These are phyloP conservation scores for Aphelinus atriplicis DNA, from an alignment of 1,140 invertebrate genomes.

Conservation along the genomic window DNA sequence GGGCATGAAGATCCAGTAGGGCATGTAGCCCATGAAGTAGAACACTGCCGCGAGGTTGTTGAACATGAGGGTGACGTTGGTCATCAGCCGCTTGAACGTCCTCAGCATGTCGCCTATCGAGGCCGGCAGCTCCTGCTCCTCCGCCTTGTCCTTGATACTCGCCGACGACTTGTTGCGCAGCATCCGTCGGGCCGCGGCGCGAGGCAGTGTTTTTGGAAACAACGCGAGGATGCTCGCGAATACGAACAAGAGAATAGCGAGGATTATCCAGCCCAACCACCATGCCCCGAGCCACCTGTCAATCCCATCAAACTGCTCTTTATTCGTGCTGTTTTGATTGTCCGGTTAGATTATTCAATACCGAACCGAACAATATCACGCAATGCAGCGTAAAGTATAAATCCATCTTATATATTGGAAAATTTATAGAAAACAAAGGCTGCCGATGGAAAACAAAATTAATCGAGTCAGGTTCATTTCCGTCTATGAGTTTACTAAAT, in stretches of 20 bases:
- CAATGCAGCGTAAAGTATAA: background rate
- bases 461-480: background rate
- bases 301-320: background rate
- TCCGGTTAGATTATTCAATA: too few species aligned
- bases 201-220: constrained; percentile 74
- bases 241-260: constrained; percentile 72
- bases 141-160: constrained; percentile 50
- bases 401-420: background rate
- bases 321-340: too few species aligned
- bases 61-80: constrained; percentile 75
- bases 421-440: background rate
- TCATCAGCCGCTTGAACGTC: constrained; percentile 72
- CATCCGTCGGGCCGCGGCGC: constrained; percentile 69
- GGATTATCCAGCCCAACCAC: constrained; percentile 82
- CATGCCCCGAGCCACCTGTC: constrained; percentile 79
- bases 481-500: too few species aligned
- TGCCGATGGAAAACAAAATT: background rate
- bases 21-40: constrained; percentile 77
- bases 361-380: too few species aligned
- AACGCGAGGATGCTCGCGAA: constrained; percentile 72
- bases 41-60: constrained; percentile 76
- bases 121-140: constrained; percentile 60
- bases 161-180: constrained; percentile 61
- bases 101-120: constrained; percentile 70
- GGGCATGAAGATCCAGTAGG: constrained; percentile 80